Conservation (phyloP, 2,113 vertebrate genomes). For the Tragulus kanchil region DNA sequence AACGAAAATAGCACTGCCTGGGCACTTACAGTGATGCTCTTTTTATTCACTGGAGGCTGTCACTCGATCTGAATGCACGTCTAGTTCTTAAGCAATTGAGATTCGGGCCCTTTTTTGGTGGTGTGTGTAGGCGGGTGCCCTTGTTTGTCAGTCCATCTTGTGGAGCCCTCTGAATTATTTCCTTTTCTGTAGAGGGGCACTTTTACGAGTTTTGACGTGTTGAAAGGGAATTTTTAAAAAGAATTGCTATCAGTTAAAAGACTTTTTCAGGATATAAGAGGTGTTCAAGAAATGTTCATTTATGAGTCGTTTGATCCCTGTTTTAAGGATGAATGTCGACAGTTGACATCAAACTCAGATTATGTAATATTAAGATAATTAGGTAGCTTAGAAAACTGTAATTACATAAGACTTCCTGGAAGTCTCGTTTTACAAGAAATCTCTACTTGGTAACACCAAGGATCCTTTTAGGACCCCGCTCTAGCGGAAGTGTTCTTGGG, state of each 20-base stretch:
- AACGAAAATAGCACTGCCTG: neutral
- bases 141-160: neutral
- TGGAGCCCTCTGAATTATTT: neutral
- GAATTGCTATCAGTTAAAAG: neutral
- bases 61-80: neutral
- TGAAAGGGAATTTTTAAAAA: neutral
- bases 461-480: no score
- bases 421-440: no score
- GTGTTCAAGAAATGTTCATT: conserved; percentile 40
- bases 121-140: no score
- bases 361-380: neutral
- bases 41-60: neutral
- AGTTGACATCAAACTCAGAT: neutral
- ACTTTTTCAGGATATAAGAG: neutral
- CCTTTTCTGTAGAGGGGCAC: neutral
- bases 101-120: neutral
- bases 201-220: neutral
- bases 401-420: neutral
- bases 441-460: no score
- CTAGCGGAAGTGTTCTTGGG: no score
- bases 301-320: neutral
- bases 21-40: neutral
- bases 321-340: neutral
- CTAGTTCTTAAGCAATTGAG: neutral
- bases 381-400: neutral